Percentiles rank a stretch among this genome's conserved stretches.
Conservation (phyloP, 92 coral and sea anemone genomes). For the Zoanthus sansibaricus region DNA sequence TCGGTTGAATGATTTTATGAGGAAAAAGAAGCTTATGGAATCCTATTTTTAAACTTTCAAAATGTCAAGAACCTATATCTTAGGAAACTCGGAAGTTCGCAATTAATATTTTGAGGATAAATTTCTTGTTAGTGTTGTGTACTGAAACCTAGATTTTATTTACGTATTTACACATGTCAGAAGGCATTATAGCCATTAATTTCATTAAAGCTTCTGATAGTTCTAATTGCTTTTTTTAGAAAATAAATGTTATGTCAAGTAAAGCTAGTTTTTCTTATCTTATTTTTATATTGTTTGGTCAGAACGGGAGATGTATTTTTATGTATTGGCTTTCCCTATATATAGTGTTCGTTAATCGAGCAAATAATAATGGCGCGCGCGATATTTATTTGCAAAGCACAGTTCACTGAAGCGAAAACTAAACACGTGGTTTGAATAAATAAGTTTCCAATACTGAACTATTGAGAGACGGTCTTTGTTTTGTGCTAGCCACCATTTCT, state of each 20-base stretch:
- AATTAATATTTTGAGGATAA: slow-evolving; percentile 18
- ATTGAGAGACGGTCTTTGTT: too few species aligned
- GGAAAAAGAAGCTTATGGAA: too few species aligned
- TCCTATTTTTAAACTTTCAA: background rate
- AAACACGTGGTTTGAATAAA: background rate
- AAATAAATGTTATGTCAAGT: background rate
- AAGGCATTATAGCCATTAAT: background rate
- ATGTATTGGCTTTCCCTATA: background rate
- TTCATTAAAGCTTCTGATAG: slow-evolving; percentile 6
- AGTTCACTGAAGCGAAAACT: background rate
- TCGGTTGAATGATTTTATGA: background rate
- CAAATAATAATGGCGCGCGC: background rate
- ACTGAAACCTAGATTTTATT: background rate
- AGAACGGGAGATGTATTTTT: background rate
- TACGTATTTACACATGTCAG: background rate
- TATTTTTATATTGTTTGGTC: background rate
- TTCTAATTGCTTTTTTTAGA: background rate
- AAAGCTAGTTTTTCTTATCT: background rate
- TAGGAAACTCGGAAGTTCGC: background rate
- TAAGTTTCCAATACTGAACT: background rate
- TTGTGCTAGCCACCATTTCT: too few species aligned
- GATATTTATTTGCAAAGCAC: background rate
- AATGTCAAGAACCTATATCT: background rate
- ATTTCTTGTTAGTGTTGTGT: slow-evolving; percentile 24
- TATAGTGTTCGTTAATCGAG: background rate